Evolutionary conservation across 1,140 invertebrate species (phyloP).

Genomic region (Halictus rubicundus): DNA sequence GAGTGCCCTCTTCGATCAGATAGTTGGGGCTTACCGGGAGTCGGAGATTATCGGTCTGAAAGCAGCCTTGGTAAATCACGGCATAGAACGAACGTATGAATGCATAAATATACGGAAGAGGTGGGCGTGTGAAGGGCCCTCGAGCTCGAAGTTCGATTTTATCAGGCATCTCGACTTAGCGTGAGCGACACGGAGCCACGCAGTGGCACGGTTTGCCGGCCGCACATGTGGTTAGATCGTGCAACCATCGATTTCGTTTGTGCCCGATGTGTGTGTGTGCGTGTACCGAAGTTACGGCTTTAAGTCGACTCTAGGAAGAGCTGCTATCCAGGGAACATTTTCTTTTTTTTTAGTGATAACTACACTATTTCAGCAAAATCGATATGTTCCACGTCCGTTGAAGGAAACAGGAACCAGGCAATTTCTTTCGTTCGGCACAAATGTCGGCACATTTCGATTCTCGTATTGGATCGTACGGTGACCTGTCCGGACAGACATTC

Average conservation of each 20-base stretch:
- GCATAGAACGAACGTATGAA: constrained; percentile 4
- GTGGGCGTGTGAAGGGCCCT: constrained; percentile 4
- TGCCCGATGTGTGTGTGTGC: no score
- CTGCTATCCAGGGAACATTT: no score
- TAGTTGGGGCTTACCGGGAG: neutral
- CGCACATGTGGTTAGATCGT: neutral
- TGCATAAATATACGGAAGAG: constrained; percentile 20
- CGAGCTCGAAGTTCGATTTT: constrained; percentile 19
- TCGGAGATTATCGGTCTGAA: constrained; percentile 11
- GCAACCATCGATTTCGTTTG: neutral
- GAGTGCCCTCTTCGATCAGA: neutral
- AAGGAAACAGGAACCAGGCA: no score
- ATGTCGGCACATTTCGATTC: no score
- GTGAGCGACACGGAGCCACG: constrained; percentile 13
- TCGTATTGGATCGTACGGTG: no score
- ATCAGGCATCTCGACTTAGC: neutral
- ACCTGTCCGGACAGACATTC: no score
- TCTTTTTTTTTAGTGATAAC: no score
- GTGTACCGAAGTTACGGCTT: no score
- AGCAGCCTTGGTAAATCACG: constrained; percentile 18
- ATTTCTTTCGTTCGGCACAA: no score
- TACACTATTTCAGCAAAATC: no score
- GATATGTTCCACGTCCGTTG: no score
- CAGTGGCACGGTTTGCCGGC: constrained; percentile 1
- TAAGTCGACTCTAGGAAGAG: no score